Evolutionary conservation across 1,140 invertebrate species (phyloP).

Genomic region (Centruroides sculpturatus): DNA sequence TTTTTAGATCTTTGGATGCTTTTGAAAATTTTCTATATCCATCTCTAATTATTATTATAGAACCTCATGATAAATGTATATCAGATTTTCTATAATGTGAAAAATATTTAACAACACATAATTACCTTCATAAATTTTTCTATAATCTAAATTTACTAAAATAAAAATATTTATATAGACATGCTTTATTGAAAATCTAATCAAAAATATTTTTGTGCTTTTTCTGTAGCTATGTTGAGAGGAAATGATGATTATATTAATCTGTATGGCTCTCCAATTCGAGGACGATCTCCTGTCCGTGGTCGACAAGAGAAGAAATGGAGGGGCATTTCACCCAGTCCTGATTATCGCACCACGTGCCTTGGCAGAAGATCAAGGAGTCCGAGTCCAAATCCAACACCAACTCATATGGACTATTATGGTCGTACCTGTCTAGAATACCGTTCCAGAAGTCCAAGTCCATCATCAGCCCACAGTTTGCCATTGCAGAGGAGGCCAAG

Average conservation of each 20-base stretch:
- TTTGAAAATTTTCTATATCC: no score
- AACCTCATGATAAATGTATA: no score
- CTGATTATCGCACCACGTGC: slow-evolving; percentile 25
- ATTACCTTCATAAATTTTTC: no score
- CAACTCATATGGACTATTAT: slow-evolving; percentile 29
- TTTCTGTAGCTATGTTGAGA: slow-evolving; percentile 15
- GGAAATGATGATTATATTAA: slow-evolving; percentile 15
- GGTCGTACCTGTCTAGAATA: slow-evolving; percentile 33
- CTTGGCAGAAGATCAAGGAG: slow-evolving; percentile 49
- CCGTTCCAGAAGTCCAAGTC: slow-evolving; percentile 33
- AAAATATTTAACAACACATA: no score
- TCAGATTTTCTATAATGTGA: no score
- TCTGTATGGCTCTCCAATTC: slow-evolving; percentile 8
- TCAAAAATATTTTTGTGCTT: background rate
- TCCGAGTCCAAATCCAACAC: slow-evolving; percentile 30
- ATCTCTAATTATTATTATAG: no score
- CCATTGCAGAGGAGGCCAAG: slow-evolving; percentile 10
- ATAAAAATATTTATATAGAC: no score
- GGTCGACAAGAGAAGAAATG: slow-evolving; percentile 3
- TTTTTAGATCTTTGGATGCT: no score
- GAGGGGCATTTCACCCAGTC: slow-evolving; percentile 8
- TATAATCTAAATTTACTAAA: no score
- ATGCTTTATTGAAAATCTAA: no score
- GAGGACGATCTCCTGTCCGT: slow-evolving; percentile 7
- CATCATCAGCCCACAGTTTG: slow-evolving; percentile 19